A percentile compares a stretch with the other conserved stretches of the same genome.
These are phyloP conservation scores for Percina caprodes DNA, from an alignment of 2,113 vertebrate genomes.

Conservation along the genomic window DNA sequence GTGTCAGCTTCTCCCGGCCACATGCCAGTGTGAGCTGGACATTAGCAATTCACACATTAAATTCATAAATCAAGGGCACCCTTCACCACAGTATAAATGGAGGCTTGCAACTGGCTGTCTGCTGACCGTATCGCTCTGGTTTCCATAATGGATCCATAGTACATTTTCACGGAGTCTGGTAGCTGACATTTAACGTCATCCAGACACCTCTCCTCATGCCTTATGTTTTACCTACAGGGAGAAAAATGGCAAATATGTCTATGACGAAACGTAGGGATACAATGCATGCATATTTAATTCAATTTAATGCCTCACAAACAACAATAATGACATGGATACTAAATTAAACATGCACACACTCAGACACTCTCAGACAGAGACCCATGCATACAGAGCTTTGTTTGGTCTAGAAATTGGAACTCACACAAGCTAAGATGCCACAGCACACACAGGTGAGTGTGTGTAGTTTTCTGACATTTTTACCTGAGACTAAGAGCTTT, in stretches of 20 bases:
- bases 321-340: constrained; percentile 61
- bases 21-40: constrained; percentile 49
- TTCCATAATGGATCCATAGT: constrained; percentile 48
- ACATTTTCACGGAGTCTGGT: constrained; percentile 38
- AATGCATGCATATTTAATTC: constrained; percentile 63
- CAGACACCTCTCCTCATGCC: constrained; percentile 19
- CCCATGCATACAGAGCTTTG: constrained; percentile 22
- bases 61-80: constrained; percentile 75
- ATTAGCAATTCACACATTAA: constrained; percentile 72
- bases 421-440: constrained; percentile 2
- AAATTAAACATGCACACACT: constrained; percentile 52
- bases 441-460: constrained; percentile 28
- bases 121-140: constrained; percentile 40
- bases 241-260: constrained; percentile 24
- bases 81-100: constrained; percentile 62
- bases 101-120: constrained; percentile 55
- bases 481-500: constrained; percentile 41
- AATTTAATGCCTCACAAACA: constrained; percentile 67
- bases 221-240: constrained; percentile 30
- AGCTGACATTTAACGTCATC: constrained; percentile 44
- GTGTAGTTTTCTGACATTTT: constrained; percentile 35
- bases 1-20: constrained; percentile 47
- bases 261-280: constrained; percentile 25
- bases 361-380: constrained; percentile 1
- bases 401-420: constrained; percentile 33